Conservation (phyloP, 2,888 invertebrate species). For the Tromatobia lineatoria region DNA sequence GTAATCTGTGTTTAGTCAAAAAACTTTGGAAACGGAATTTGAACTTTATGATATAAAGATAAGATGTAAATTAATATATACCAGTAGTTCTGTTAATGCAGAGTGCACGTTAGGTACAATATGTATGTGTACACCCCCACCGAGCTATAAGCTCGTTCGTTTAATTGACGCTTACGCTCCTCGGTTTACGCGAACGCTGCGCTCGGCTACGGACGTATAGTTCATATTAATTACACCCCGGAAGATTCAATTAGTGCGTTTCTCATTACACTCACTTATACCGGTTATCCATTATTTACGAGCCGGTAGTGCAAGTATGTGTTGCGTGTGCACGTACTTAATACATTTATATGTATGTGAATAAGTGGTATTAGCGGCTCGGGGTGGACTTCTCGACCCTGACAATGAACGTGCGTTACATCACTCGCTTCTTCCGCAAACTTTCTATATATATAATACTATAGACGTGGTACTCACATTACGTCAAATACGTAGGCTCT, state of each 20-base stretch:
- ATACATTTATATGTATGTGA: conserved; percentile 26
- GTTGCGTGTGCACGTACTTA: not conserved
- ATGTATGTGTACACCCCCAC: conserved; percentile 55
- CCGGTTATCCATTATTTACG: conserved; percentile 82
- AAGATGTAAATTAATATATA: not conserved
- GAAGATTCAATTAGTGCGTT: conserved; percentile 85
- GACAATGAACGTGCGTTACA: conserved; percentile 75
- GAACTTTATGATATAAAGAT: no score
- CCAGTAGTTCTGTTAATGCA: not conserved
- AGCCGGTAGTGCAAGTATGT: conserved; percentile 67
- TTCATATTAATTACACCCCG: conserved; percentile 84
- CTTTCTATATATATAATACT: conserved; percentile 35
- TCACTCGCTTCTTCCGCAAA: conserved; percentile 38
- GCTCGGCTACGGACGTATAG: conserved; percentile 76
- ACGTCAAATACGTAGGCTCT: conserved; percentile 21
- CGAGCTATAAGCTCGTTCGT: conserved; percentile 71
- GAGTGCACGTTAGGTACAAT: not conserved
- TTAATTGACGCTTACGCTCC: conserved; percentile 79
- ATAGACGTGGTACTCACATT: conserved; percentile 25
- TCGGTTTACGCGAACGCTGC: conserved; percentile 59
- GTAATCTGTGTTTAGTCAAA: no score
- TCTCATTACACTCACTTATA: conserved; percentile 84
- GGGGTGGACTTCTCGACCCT: conserved; percentile 71
- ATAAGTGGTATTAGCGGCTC: conserved; percentile 46
- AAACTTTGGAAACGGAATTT: no score